phyloP scores from a whole-genome alignment of 2,797 vertebrate species.

The Hydrolagus colliei region DNA sequence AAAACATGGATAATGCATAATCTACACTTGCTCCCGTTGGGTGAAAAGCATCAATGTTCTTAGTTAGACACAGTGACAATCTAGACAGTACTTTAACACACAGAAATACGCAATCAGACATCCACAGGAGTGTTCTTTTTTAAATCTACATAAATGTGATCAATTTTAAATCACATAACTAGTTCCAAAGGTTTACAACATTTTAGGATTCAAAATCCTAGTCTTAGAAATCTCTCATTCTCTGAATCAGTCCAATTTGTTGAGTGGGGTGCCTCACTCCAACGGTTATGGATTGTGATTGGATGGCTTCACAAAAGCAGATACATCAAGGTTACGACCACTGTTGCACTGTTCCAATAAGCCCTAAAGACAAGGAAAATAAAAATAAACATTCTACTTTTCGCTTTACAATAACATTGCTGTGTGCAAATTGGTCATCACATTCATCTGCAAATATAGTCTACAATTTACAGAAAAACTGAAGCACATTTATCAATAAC shows the following conservation, averaged over 20 bases:
- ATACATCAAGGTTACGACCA: slow-evolving; percentile 72
- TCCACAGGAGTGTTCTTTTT: neutral
- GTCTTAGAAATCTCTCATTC: neutral
- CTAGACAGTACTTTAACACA: neutral
- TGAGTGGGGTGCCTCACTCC: slow-evolving; percentile 8
- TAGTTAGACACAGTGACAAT: neutral
- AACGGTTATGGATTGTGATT: slow-evolving; percentile 43
- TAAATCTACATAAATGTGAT: neutral
- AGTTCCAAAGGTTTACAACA: neutral
- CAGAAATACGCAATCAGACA: neutral
- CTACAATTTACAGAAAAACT: no score
- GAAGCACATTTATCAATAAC: no score
- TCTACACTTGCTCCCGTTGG: neutral
- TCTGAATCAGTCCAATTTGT: neutral
- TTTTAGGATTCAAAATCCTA: neutral
- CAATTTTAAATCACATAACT: neutral
- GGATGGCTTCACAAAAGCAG: slow-evolving; percentile 69
- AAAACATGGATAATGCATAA: no score
- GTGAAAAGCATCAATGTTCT: neutral
- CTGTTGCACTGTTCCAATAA: slow-evolving; percentile 84
- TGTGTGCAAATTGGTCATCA: no score
- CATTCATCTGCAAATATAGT: no score
- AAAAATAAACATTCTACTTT: no score
- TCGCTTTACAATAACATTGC: no score
- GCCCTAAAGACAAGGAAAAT: slow-evolving; percentile 62